These are phyloP conservation scores for Nothoprocta perdicaria DNA, from an alignment of 2,113 vertebrate genomes.

Conservation along the genomic window DNA sequence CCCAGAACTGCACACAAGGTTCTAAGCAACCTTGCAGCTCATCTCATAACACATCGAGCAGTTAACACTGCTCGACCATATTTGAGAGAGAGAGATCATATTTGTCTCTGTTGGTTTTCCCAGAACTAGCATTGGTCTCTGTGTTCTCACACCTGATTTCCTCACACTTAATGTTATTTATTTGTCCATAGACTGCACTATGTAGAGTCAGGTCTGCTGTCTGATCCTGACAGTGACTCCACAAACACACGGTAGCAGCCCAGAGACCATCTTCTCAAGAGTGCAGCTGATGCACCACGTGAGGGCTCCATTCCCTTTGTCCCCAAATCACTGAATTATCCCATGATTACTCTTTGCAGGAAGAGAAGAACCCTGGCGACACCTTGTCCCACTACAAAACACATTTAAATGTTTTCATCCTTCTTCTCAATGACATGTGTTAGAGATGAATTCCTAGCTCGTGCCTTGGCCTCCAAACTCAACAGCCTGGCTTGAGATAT, in stretches of 20 bases:
- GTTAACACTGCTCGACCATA: too few relatives aligned
- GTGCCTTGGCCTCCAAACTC: background rate
- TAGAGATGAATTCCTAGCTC: background rate
- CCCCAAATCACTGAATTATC: background rate
- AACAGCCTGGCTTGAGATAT: background rate
- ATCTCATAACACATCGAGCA: background rate
- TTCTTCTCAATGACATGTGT: background rate
- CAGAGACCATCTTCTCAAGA: background rate
- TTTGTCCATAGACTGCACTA: background rate
- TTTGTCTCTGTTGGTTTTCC: conserved; percentile 4
- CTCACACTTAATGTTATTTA: background rate
- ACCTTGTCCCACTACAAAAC: background rate
- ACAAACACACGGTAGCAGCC: background rate
- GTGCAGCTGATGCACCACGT: background rate
- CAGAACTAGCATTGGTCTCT: background rate
- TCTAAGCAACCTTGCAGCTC: background rate
- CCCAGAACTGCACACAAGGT: too few relatives aligned
- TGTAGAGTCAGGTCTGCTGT: background rate
- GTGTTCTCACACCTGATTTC: conserved; percentile 6
- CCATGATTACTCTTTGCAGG: background rate
- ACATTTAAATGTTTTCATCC: background rate
- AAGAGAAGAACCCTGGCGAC: background rate
- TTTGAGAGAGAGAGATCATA: too few relatives aligned
- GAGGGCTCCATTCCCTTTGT: background rate
- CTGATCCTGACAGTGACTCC: background rate